Base-by-base conservation (phyloP, 2,797 vertebrate species). In the Orestias chungarensis region DNA sequence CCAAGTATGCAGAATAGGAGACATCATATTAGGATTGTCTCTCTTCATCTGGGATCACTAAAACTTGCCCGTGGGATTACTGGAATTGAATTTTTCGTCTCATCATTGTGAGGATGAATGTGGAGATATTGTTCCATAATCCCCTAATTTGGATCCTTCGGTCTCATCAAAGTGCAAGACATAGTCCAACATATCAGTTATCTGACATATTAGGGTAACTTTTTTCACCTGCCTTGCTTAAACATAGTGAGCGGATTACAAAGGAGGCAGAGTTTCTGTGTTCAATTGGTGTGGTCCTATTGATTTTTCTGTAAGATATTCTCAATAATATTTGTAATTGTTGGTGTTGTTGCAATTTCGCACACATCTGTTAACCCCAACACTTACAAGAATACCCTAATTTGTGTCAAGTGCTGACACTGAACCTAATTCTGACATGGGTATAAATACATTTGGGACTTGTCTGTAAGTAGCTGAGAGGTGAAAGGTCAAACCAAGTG, bases 51-150 rank as follows among this genome's bases (percentile, higher is more conserved):
- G 59, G 11, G 6, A 62, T 35, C n/a, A 6, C 33, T 62, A 62
- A 14, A 62, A n/a, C 11, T 6, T 3, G 25, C 38, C 25, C 6
- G 5, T 40, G 35, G 23, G 35, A n/a, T 62, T 42, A 62, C 6
- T 17, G 42, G 59, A 42, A 62, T 62, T 62, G 5, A 62, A 62
- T 62, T 52, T 52, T n/a, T 52, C 50, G 25, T 52, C 25, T 52
- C 42, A 62, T 62, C 35, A 15, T 20, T 15, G 12, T 62, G 35
- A 62, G 59, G 23, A 62, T 25, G 38, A 42, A 42, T 62, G 59
- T 42, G 35, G 23, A 62, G 23, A 42, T 42, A 62, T 42, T 25
- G n/a, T 15, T 23, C 23, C n/a, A 40, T 15, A 40, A 62, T 62
- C 35, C 35, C 12, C 25, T 42, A 25, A 42, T 62, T 62, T 62